Conservation (phyloP, 2,113 vertebrate species). For the Notothenia rossii region DNA sequence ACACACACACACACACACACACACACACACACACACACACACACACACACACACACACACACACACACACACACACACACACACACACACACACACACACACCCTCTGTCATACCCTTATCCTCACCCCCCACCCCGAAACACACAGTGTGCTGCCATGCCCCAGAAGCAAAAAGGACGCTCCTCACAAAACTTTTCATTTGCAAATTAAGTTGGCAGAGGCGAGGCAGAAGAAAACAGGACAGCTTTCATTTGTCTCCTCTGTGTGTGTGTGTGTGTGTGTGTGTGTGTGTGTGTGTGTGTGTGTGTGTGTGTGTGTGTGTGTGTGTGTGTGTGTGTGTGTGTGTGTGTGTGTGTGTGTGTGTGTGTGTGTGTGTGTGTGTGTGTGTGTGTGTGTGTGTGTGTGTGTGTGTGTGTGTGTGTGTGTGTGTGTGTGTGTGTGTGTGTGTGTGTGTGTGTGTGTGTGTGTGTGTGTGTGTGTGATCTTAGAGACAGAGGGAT, state of each 20-base stretch:
- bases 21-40: slow-evolving; percentile 29
- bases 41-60: too few relatives aligned
- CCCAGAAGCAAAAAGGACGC: slow-evolving; percentile 79
- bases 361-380: too few relatives aligned
- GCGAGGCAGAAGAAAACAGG: slow-evolving; percentile 64
- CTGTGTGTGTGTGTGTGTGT: not conserved
- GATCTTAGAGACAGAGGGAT: slow-evolving; percentile 37
- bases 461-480: slow-evolving; percentile 41
- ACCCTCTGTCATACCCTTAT: slow-evolving; percentile 21
- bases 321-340: too few relatives aligned
- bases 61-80: too few relatives aligned
- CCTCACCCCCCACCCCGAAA: slow-evolving; percentile 55
- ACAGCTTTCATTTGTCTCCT: slow-evolving; percentile 66
- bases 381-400: too few relatives aligned
- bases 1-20: slow-evolving; percentile 66
- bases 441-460: slow-evolving; percentile 16
- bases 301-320: too few relatives aligned
- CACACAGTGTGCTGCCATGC: slow-evolving; percentile 74
- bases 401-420: not conserved
- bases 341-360: not conserved
- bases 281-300: too few relatives aligned
- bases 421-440: slow-evolving; percentile 14
- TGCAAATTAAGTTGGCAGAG: slow-evolving; percentile 86
- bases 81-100: slow-evolving; percentile 45
- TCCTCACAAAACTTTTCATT: slow-evolving; percentile 85